Evolutionary conservation across 2,113 vertebrate species (phyloP), one percentile per base, ranked within the genome.

Genomic region (Oncorhynchus keta): DNA sequence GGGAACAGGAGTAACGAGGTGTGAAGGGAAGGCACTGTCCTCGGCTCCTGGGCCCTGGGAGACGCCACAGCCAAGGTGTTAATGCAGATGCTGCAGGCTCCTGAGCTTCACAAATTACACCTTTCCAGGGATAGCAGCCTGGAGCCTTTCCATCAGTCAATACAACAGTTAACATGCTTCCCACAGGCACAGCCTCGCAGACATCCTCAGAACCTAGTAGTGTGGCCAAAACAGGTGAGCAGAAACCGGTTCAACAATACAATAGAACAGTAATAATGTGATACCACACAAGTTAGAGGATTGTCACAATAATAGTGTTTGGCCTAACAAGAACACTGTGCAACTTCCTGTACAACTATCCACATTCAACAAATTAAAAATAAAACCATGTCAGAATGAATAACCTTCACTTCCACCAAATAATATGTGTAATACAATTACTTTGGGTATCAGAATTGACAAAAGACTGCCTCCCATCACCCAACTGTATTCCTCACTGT

Each of bases 21-120:
- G 88, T 93, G 89, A 91, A 92, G 88, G 84, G 86, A 87, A 90
- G 82, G 76, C 81, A 73, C 72, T 59, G 86, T 90, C 85, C 83
- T 91, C 84, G 81, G 78, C 78, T 88, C 76, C 77, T 0, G 76
- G 78, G 82, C 83, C 86, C 85, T 77, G 0, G 68, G 87, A 88
- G 90, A 86, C 75, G 24, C 74, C 68, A 76, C 51, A 73, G 13
- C 82, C 84, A 83, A 89, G 86, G 83, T 81, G 90, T 81, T 89
- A 88, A 89, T 88, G 86, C 89, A 89, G 86, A 86, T 88, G 87
- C 83, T 73, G 82, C 83, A 80, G 77, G 78, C 74, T 84, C 83
- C 76, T 74, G 68, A 79, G 65, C 86, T 84, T 73, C 76, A 84
- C 84, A 86, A 83, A 86, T 86, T 82, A 85, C 83, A 81, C 80